phyloP scores from a whole-genome alignment of 2,888 invertebrate species.

The Trichogramma evanescens region DNA sequence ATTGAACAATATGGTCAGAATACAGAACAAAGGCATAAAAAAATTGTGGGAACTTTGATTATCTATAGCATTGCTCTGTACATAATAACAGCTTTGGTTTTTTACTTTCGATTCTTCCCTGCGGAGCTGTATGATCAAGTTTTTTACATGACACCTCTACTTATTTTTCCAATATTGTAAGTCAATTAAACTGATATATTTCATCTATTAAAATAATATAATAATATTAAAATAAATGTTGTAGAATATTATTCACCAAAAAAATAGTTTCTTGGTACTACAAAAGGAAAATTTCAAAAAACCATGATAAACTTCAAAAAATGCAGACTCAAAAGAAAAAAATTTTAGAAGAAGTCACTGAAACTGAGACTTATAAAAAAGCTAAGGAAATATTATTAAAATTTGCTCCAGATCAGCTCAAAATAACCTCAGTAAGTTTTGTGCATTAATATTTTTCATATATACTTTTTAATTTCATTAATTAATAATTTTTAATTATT shows the following conservation, averaged over 20 bases:
- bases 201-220: background rate
- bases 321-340: slow-evolving; percentile 78
- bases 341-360: slow-evolving; percentile 91
- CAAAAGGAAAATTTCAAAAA: slow-evolving; percentile 70
- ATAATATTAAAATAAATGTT: slow-evolving; percentile 14
- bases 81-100: slow-evolving; percentile 63
- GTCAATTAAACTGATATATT: slow-evolving; percentile 40
- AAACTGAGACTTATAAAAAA: slow-evolving; percentile 93
- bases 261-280: slow-evolving; percentile 83
- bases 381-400: slow-evolving; percentile 84
- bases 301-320: slow-evolving; percentile 63
- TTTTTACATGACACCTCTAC: slow-evolving; percentile 69
- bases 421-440: slow-evolving; percentile 39
- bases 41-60: slow-evolving; percentile 72
- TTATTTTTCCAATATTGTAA: slow-evolving; percentile 80
- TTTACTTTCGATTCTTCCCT: slow-evolving; percentile 76
- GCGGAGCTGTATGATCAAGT: slow-evolving; percentile 67
- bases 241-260: slow-evolving; percentile 71
- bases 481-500: slow-evolving; percentile 32
- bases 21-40: slow-evolving; percentile 75
- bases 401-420: slow-evolving; percentile 64
- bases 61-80: slow-evolving; percentile 64
- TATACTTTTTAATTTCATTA: background rate
- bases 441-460: background rate
- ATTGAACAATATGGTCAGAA: slow-evolving; percentile 74